Evolutionary conservation across 2,888 invertebrate genomes (phyloP), one percentile per base, ranked within the genome.

Genomic region (Harpalus rufipes): DNA sequence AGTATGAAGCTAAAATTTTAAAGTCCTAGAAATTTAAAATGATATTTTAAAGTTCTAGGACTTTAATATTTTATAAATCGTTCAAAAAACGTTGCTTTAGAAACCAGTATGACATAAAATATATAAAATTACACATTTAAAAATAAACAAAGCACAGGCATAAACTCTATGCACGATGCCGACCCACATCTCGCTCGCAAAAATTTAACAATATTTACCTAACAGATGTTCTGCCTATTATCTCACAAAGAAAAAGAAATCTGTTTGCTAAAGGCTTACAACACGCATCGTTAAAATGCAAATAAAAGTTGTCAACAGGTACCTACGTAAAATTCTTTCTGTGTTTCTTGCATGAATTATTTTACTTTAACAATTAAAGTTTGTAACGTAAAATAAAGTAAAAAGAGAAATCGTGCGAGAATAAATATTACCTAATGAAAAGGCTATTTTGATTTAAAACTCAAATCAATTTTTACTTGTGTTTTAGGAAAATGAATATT

Each of bases 401-500:
- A 51, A 51, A 51, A 12, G 44, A 51, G 2, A 68, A 41, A 68
- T 5, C 65, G 65, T 68, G 39, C 41, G 32, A 68, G 39, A 39
- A 32, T 68, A 32, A 68, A 68, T 32, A 68, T 68, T n/a, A n/a
- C n/a, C n/a, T 68, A 68, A 68, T 68, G 68, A 65, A 68, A 39
- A 68, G 32, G 39, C 39, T 41, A 68, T 68, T 68, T 39, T 32
- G 39, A 68, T 68, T 68, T 68, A 32, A 68, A 68, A 39, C 25
- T 39, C 32, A 25, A 68, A 68, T 68, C 68, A 39, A 68, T 25
- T 39, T 25, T n/a, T n/a, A 63, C 8, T 39, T 32, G 39, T 39
- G 68, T 41, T 39, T 68, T 32, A 32, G 39, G 39, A 32, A 32
- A 39, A 68, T 68, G 39, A 12, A 68, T 39, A 68, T 14, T 63